These are phyloP conservation scores for Calephelis perditalis DNA, from an alignment of 2,888 invertebrate genomes.

Conservation along the genomic window DNA sequence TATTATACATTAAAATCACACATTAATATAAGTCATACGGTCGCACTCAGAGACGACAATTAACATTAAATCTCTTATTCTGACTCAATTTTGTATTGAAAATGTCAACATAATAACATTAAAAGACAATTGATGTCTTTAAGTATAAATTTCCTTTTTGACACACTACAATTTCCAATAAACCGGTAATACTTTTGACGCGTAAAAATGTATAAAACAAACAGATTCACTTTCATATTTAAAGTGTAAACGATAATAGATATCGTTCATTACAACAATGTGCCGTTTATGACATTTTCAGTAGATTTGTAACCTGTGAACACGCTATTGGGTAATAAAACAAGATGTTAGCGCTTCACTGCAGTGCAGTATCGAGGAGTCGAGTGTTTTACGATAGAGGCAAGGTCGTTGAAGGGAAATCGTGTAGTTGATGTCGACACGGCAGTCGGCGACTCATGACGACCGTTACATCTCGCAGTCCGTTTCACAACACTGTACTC, in stretches of 20 bases:
- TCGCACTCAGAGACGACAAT: too few species aligned
- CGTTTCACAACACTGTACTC: conserved; percentile 28
- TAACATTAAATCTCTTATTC: too few species aligned
- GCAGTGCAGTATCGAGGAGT: conserved; percentile 43
- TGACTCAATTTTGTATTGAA: too few species aligned
- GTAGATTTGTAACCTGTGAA: neutral
- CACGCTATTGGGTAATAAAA: conserved; percentile 15
- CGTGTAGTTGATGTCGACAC: conserved; percentile 53
- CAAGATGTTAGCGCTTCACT: conserved; percentile 38
- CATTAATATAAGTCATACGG: too few species aligned
- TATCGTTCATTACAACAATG: neutral
- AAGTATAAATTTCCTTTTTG: too few species aligned
- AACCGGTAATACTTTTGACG: too few species aligned
- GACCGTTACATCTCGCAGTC: conserved; percentile 55
- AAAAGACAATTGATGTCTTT: too few species aligned
- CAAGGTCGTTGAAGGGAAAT: conserved; percentile 75
- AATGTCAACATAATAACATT: too few species aligned
- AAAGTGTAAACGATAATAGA: neutral
- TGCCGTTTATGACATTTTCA: conserved; percentile 1
- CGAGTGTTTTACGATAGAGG: conserved; percentile 45
- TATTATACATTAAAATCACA: too few species aligned
- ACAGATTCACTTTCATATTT: neutral
- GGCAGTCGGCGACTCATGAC: conserved; percentile 41
- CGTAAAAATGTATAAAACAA: neutral
- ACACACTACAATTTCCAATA: too few species aligned